These are phyloP conservation scores for Amphiprion ocellaris DNA, from an alignment of 2,113 vertebrate species.

Conservation along the genomic window DNA sequence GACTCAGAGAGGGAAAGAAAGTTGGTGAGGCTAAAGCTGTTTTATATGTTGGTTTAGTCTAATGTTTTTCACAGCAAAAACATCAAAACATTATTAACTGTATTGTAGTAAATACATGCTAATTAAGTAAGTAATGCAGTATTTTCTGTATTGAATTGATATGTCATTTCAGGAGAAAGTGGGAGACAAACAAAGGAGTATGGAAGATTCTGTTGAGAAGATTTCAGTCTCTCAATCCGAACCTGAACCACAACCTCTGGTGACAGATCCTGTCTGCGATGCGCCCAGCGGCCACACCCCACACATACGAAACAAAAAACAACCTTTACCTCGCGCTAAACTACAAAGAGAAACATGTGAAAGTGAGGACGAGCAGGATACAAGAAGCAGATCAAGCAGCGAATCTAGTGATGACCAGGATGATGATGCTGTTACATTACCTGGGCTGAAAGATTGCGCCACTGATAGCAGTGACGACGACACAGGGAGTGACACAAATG, in stretches of 20 bases:
- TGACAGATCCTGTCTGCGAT: neutral
- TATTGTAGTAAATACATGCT: neutral
- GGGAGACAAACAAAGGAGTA: constrained; percentile 14
- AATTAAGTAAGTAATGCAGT: neutral
- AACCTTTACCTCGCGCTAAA: neutral
- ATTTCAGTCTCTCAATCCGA: constrained; percentile 5
- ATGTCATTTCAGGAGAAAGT: constrained; percentile 17
- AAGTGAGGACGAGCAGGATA: constrained; percentile 36
- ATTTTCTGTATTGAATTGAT: neutral
- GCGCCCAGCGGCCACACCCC: neutral
- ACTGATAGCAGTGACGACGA: neutral
- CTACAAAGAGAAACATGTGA: constrained; percentile 3
- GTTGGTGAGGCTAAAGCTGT: constrained; percentile 20
- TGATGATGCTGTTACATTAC: constrained; percentile 12
- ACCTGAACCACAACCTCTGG: neutral
- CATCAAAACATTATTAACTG: neutral
- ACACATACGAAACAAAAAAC: neutral
- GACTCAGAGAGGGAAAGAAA: neutral
- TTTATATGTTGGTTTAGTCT: neutral
- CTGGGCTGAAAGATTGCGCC: constrained; percentile 2
- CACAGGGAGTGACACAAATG: constrained; percentile 12
- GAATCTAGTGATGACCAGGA: constrained; percentile 3
- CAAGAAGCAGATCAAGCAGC: neutral
- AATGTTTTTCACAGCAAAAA: neutral
- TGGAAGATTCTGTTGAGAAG: constrained; percentile 22